phyloP scores from a whole-genome alignment of 1,140 invertebrate genomes.

The Aphaenogaster ashmeadi region DNA sequence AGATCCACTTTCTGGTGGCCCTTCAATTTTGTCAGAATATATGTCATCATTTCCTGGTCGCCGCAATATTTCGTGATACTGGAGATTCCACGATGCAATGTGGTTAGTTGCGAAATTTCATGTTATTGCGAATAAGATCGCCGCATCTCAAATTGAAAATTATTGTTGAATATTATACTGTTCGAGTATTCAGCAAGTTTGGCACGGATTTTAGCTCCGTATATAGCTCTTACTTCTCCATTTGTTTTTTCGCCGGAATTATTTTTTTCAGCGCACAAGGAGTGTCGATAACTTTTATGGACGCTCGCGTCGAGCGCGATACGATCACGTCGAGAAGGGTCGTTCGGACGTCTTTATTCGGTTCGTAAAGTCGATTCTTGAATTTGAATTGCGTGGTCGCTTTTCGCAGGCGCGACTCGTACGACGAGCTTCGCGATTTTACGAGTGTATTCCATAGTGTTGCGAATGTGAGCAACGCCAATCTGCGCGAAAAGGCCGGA shows the following conservation, averaged over 20 bases:
- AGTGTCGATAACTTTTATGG: conserved; percentile 32
- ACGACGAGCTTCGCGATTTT: conserved; percentile 25
- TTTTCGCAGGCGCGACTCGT: conserved; percentile 6
- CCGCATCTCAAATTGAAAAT: conserved; percentile 13
- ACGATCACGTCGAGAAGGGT: conserved; percentile 1
- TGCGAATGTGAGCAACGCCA: background rate
- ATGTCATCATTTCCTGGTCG: background rate
- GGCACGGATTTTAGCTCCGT: background rate
- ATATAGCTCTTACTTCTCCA: background rate
- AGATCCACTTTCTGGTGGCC: background rate
- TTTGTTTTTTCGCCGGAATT: background rate
- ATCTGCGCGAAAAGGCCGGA: conserved; percentile 32
- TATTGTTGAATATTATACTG: background rate
- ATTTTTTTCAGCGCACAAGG: background rate
- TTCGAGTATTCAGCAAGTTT: conserved; percentile 17
- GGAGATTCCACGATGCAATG: background rate
- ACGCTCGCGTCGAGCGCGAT: background rate
- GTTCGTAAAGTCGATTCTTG: conserved; percentile 71
- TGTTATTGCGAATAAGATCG: conserved; percentile 8
- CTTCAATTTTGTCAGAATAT: conserved; percentile 14
- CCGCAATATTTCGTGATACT: background rate
- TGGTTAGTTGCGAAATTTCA: conserved; percentile 4
- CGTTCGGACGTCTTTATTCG: conserved; percentile 48
- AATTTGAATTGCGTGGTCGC: conserved; percentile 53
- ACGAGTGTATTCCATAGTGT: conserved; percentile 22